phyloP scores from a whole-genome alignment of 2,113 vertebrate genomes.

The Ondatra zibethicus region DNA sequence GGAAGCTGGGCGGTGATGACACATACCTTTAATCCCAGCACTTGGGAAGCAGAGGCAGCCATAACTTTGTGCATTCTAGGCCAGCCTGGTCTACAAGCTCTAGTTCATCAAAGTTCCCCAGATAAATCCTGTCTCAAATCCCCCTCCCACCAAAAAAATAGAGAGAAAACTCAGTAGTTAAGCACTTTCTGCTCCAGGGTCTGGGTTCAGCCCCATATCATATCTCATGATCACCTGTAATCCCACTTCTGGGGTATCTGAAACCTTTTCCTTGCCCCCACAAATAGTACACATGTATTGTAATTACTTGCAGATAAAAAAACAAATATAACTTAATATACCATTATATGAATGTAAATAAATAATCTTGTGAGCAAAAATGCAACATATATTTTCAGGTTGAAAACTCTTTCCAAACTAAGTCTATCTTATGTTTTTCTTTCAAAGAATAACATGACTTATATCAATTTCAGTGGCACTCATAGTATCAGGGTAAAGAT shows the following conservation, averaged over 20 bases:
- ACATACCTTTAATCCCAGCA: too few species aligned
- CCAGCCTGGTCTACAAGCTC: too few species aligned
- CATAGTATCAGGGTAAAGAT: not conserved
- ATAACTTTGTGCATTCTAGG: too few species aligned
- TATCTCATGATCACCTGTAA: not conserved
- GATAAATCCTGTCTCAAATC: too few species aligned
- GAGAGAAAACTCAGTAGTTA: not conserved
- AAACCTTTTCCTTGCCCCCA: not conserved
- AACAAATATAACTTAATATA: not conserved
- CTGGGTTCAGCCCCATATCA: not conserved
- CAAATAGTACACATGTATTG: not conserved
- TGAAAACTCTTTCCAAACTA: not conserved
- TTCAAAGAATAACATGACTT: rapidly evolving
- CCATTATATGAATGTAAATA: not conserved
- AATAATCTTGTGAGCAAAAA: not conserved
- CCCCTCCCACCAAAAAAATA: too few species aligned
- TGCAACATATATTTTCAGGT: not conserved
- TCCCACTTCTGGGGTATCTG: not conserved
- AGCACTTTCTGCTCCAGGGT: not conserved
- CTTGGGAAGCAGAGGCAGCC: too few species aligned
- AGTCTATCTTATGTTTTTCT: not conserved
- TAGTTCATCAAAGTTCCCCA: too few species aligned
- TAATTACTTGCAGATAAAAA: not conserved
- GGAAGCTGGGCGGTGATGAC: not conserved
- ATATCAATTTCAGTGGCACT: not conserved